Evolutionary conservation across 2,797 vertebrate genomes (phyloP).

Genomic region (Pseudopleuronectes americanus): DNA sequence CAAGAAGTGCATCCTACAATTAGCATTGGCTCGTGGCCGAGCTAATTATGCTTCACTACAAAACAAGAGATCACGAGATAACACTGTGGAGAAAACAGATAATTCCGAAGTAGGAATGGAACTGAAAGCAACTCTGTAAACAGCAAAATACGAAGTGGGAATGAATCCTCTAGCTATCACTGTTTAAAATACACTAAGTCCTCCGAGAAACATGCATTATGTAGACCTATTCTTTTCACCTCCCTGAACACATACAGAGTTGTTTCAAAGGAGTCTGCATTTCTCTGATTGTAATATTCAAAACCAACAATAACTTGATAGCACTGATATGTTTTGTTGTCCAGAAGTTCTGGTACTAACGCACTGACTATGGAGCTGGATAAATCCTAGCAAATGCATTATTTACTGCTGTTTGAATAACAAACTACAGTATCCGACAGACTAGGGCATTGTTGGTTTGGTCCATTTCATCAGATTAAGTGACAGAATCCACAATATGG

Average conservation of each 20-base stretch:
- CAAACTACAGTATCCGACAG: not conserved
- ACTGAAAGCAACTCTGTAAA: slow-evolving; percentile 40
- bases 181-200: slow-evolving; percentile 10
- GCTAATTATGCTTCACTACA: slow-evolving; percentile 57
- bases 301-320: not conserved
- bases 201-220: not conserved
- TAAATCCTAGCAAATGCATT: not conserved
- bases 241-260: not conserved
- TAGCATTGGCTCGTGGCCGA: slow-evolving; percentile 52
- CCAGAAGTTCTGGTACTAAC: not conserved
- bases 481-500: too few relatives aligned
- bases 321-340: not conserved
- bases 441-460: too few relatives aligned
- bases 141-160: slow-evolving; percentile 28
- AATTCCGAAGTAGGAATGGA: slow-evolving; percentile 28
- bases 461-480: too few relatives aligned
- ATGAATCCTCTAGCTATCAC: slow-evolving; percentile 3
- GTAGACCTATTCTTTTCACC: not conserved
- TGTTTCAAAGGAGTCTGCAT: not conserved
- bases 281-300: not conserved
- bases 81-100: slow-evolving; percentile 29
- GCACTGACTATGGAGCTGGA: not conserved
- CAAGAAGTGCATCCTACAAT: slow-evolving; percentile 42
- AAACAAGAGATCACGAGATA: slow-evolving; percentile 61
- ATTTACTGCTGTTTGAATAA: not conserved